Base-by-base conservation (phyloP, 2,888 invertebrate species). In the Drosophila kuntzei region DNA sequence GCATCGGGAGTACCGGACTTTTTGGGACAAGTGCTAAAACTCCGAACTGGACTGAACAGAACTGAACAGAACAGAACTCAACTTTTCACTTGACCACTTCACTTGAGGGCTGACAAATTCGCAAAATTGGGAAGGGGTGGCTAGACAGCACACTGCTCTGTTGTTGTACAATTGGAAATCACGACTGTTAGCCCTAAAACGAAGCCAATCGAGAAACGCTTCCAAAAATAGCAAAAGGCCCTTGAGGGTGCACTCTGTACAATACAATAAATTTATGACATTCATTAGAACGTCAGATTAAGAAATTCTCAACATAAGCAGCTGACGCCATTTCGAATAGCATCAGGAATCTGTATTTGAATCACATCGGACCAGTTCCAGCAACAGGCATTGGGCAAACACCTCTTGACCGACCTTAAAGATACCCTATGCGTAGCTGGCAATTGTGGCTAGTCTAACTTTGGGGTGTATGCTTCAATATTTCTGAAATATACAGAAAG, bases 231-330 rank as follows among this genome's bases (percentile, higher is more conserved):
- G 11, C 12, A 36, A 27, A 27, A 37, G 18, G 36, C 46, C 78
- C 55, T 65, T 51, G 41, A 60, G 66, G 55, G 65, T 65, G 71
- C 64, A 82, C 88, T 89, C 36, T 71, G 76, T 79, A 29, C 36
- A 5, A 75, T 79, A 51, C 90, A 86, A 91, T 90, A 91, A 90
- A 90, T 90, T 90, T 90, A 90, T 90, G 91, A 90, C 90, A 90
- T 90, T 90, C 91, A 90, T 90, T 90, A 91, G 90, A 90, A 90
- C 84, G 90, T 89, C 90, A 89, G 91, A 91, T 90, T 91, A 90
- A 85, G 90, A 86, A 90, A 89, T 90, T 75, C 86, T 78, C 62
- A 71, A 76, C 70, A 79, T 78, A 83, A 86, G 86, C 91, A 91
- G 90, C 90, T 90, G 89, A 91, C 89, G 91, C 89, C 83, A 75